These are phyloP conservation scores for Heliconius hermathena DNA, from an alignment of 1,140 invertebrate species.

Conservation along the genomic window DNA sequence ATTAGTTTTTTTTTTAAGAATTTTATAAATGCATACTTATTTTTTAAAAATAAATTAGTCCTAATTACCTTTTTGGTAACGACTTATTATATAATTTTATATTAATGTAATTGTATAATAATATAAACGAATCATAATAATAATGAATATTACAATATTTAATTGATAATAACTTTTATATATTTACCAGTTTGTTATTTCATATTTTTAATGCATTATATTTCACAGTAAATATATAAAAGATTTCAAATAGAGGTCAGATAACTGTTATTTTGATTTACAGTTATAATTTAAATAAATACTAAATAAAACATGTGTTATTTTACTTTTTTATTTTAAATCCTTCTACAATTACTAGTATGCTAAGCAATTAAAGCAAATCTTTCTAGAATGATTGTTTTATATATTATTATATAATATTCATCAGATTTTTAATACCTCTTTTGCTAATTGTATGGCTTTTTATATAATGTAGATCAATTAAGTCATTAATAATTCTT, in stretches of 20 bases:
- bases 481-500: not conserved
- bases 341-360: not conserved
- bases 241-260: not conserved
- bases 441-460: not conserved
- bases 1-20: not conserved
- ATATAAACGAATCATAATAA: not conserved
- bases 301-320: too few relatives aligned
- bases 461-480: not conserved
- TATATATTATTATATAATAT: not conserved
- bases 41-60: not conserved
- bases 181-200: not conserved
- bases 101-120: not conserved
- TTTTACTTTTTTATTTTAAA: not conserved
- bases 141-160: not conserved
- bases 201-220: not conserved
- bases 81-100: not conserved
- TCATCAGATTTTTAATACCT: not conserved
- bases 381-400: not conserved
- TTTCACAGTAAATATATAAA: not conserved
- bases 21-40: not conserved
- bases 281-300: not conserved
- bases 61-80: not conserved
- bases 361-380: not conserved
- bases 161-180: not conserved
- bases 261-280: not conserved